These are phyloP conservation scores for Drosophila bocki DNA, from an alignment of 1,140 invertebrate species.

Conservation along the genomic window DNA sequence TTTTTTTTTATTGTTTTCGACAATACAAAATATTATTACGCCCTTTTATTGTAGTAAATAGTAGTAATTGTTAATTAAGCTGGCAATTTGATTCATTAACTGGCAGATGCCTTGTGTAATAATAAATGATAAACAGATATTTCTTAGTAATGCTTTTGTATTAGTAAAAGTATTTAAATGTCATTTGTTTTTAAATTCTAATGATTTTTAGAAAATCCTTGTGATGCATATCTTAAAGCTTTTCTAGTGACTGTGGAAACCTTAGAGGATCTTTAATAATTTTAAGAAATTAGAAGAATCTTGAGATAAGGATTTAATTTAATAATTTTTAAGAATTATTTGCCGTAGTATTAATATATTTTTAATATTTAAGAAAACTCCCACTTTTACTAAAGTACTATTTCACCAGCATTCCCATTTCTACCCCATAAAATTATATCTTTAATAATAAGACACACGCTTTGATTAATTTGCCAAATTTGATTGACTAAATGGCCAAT, in stretches of 20 bases:
- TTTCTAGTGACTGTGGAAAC: no score
- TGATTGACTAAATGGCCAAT: slow-evolving; percentile 13
- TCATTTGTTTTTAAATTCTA: no score
- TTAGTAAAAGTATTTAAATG: background rate
- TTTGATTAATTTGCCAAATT: slow-evolving; percentile 8
- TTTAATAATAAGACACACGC: no score
- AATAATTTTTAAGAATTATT: no score
- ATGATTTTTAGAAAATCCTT: no score
- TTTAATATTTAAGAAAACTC: no score
- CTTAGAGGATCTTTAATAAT: background rate
- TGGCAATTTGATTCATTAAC: background rate
- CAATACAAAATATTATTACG: background rate
- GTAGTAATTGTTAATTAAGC: background rate
- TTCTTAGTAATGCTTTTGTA: no score
- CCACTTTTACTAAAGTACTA: background rate
- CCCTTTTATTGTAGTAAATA: background rate
- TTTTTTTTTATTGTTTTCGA: background rate
- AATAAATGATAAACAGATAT: background rate
- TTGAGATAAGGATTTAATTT: background rate
- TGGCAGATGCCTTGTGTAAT: background rate
- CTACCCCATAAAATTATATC: background rate
- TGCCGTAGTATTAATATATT: no score
- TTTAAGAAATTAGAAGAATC: background rate
- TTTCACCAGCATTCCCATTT: background rate
- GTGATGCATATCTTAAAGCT: no score